Percentiles rank a stretch among this genome's conserved stretches.
Conservation (phyloP, 2,113 vertebrate species). For the Ageneiosus marmoratus region DNA sequence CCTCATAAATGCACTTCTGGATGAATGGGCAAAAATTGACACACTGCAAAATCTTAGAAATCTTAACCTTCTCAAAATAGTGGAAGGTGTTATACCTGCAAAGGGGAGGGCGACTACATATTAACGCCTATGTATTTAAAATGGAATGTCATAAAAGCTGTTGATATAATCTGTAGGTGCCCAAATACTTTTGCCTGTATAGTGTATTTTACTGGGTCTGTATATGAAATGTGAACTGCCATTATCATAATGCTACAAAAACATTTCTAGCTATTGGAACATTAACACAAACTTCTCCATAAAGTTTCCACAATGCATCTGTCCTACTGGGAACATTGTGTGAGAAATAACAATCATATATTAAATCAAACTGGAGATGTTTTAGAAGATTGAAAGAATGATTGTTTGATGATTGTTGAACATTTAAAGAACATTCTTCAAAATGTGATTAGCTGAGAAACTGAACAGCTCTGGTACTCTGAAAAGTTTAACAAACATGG, state of each 20-base stretch:
- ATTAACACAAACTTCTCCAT: not conserved
- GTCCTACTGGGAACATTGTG: not conserved
- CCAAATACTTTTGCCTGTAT: too few species aligned
- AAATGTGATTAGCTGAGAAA: not conserved
- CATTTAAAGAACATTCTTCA: not conserved
- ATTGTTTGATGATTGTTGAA: not conserved
- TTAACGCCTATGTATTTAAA: too few species aligned
- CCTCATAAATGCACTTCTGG: too few species aligned
- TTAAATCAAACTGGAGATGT: not conserved
- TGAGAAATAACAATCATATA: not conserved
- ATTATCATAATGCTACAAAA: not conserved
- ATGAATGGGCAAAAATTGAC: too few species aligned
- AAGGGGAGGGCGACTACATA: too few species aligned
- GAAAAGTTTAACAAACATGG: conserved; percentile 13
- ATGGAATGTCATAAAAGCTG: too few species aligned
- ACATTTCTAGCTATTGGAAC: not conserved
- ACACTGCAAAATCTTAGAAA: too few species aligned
- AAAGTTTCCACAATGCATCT: not conserved
- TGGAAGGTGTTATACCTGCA: too few species aligned
- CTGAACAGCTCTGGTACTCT: conserved; percentile 1
- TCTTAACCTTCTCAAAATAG: too few species aligned
- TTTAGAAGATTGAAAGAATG: not conserved
- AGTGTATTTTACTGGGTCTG: not conserved
- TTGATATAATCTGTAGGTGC: too few species aligned
- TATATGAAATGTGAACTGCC: not conserved